Conservation (phyloP, 2,888 invertebrate species). For the Aleiodes leptofemur region DNA sequence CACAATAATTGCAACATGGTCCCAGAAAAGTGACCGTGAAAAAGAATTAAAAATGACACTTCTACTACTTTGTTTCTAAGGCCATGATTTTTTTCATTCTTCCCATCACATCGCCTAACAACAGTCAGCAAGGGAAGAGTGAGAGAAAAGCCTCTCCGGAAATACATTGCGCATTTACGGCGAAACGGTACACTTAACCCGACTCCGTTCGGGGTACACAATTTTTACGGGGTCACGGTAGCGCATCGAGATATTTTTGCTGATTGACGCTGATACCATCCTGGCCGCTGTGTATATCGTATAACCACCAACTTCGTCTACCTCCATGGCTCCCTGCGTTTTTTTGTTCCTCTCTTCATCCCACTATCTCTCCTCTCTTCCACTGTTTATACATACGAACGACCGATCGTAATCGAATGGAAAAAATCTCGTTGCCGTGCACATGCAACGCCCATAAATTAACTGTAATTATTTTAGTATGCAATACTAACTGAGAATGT, state of each 20-base stretch:
- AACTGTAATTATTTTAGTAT: constrained; percentile 49
- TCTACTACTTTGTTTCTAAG: no score
- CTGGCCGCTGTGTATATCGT: constrained; percentile 32
- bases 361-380: not conserved
- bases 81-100: constrained; percentile 20
- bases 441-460: constrained; percentile 49
- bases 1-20: no score
- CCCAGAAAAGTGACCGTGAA: no score
- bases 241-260: constrained; percentile 49
- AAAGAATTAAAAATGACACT: no score
- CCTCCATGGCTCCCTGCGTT: not conserved
- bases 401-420: constrained; percentile 46
- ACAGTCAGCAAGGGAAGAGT: not conserved
- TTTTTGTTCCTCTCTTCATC: not conserved
- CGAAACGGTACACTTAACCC: constrained; percentile 49
- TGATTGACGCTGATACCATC: constrained; percentile 46
- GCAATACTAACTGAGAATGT: constrained; percentile 27
- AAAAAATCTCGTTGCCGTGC: constrained; percentile 45
- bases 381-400: constrained; percentile 38
- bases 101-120: not conserved
- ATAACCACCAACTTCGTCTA: constrained; percentile 19
- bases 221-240: constrained; percentile 51
- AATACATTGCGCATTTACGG: constrained; percentile 48
- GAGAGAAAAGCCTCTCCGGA: constrained; percentile 41
- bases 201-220: constrained; percentile 43